phyloP scores from a whole-genome alignment of 2,888 invertebrate genomes.

The Thymelicus sylvestris region DNA sequence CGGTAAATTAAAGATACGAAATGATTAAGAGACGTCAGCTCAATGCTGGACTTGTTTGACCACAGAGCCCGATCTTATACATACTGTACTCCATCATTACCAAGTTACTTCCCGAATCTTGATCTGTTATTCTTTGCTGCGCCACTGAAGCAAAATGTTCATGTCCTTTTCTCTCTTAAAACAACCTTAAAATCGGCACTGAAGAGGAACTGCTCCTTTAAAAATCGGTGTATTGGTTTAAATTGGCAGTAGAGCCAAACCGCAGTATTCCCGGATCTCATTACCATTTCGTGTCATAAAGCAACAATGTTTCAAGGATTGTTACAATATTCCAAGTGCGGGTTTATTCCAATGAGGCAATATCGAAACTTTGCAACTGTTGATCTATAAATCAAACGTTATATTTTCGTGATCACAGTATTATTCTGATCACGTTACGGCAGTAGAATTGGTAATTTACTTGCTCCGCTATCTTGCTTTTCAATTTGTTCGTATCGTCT shows the following conservation, averaged over 20 bases:
- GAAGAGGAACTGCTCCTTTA: too few relatives aligned
- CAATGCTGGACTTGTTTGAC: too few relatives aligned
- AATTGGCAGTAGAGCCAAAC: neutral
- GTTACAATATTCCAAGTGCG: constrained; percentile 14
- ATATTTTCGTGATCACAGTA: constrained; percentile 26
- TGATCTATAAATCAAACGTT: constrained; percentile 25
- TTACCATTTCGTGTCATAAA: constrained; percentile 2
- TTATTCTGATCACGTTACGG: constrained; percentile 26
- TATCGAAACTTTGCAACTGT: constrained; percentile 22
- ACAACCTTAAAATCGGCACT: too few relatives aligned
- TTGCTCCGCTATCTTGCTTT: constrained; percentile 15
- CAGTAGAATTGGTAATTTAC: constrained; percentile 27
- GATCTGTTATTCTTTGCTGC: too few relatives aligned
- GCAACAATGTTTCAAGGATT: constrained; percentile 5
- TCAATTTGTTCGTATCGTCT: constrained; percentile 1
- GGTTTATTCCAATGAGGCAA: constrained; percentile 29
- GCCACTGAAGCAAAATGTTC: too few relatives aligned
- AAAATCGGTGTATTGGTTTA: too few relatives aligned
- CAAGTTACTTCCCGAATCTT: too few relatives aligned
- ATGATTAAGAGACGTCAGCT: too few relatives aligned
- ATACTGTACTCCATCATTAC: too few relatives aligned
- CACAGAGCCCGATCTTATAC: too few relatives aligned
- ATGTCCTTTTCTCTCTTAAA: neutral
- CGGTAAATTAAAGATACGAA: too few relatives aligned
- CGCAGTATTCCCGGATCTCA: neutral